phyloP scores from a whole-genome alignment of 2,113 vertebrate species.

The Anoplopoma fimbria region DNA sequence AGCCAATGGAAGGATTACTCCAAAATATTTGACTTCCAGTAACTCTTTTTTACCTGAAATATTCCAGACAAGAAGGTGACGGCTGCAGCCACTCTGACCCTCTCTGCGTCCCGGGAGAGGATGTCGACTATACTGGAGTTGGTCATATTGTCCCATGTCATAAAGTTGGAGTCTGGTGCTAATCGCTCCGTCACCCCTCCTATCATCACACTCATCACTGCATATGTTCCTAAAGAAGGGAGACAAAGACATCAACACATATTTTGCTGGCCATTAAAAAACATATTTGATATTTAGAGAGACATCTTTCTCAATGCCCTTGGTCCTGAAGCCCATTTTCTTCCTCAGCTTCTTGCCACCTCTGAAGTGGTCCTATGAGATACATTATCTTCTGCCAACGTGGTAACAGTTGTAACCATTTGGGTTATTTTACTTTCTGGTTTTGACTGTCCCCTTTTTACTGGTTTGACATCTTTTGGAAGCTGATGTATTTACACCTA shows the following conservation, averaged over 20 bases:
- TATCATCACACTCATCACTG: constrained; percentile 96
- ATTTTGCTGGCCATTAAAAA: too few species aligned
- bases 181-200: constrained; percentile 91
- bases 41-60: constrained; percentile 87
- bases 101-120: constrained; percentile 63
- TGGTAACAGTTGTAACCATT: too few species aligned
- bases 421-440: too few species aligned
- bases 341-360: too few species aligned
- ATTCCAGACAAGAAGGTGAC: constrained; percentile 90
- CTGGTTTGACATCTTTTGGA: too few species aligned
- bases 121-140: constrained; percentile 70
- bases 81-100: constrained; percentile 88
- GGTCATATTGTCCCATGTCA: constrained; percentile 70
- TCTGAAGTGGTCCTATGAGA: too few species aligned
- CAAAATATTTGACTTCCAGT: background rate
- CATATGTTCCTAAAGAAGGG: constrained; percentile 89
- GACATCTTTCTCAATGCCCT: background rate
- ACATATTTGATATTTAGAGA: background rate
- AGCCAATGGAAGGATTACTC: background rate
- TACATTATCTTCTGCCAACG: too few species aligned
- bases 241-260: background rate
- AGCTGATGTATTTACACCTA: too few species aligned
- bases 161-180: constrained; percentile 83
- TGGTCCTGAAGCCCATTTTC: too few species aligned
- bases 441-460: too few species aligned